Conservation (phyloP, 2,113 vertebrate genomes). For the Amphilophus citrinellus region DNA sequence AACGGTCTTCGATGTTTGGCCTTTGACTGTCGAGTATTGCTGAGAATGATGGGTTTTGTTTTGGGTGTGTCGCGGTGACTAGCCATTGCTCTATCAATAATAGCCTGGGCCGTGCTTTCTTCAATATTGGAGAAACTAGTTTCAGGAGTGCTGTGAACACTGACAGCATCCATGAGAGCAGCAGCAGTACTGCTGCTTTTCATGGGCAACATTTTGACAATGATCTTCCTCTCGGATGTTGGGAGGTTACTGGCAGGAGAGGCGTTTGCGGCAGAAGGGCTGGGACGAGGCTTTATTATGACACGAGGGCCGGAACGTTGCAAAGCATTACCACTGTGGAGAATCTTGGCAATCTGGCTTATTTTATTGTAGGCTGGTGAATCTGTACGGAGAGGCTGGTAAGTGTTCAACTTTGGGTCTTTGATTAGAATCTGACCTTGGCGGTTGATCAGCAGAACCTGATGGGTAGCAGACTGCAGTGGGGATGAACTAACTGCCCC, state of each 20-base stretch:
- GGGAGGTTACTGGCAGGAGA: conserved; percentile 13
- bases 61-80: conserved; percentile 41
- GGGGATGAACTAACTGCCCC: conserved; percentile 12
- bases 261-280: not conserved
- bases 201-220: conserved; percentile 62
- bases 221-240: conserved; percentile 31
- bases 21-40: conserved; percentile 6
- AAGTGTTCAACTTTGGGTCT: conserved; percentile 79
- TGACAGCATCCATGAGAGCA: not conserved
- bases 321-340: conserved; percentile 71
- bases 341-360: conserved; percentile 80
- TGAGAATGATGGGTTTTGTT: conserved; percentile 54
- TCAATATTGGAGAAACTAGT: not conserved
- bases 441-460: conserved; percentile 88
- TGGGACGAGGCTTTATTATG: conserved; percentile 54
- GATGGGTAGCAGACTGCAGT: conserved; percentile 56
- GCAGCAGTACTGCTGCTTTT: conserved; percentile 9
- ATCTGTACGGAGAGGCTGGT: conserved; percentile 67
- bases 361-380: conserved; percentile 77
- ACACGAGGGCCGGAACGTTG: conserved; percentile 67
- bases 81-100: conserved; percentile 76
- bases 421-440: conserved; percentile 88
- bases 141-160: conserved; percentile 17
- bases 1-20: not conserved
- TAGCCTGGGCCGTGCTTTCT: conserved; percentile 62